Percentiles rank a stretch among this genome's conserved stretches.
Conservation (phyloP, 2,113 vertebrate genomes). For the Paracanthobrama guichenoti region DNA sequence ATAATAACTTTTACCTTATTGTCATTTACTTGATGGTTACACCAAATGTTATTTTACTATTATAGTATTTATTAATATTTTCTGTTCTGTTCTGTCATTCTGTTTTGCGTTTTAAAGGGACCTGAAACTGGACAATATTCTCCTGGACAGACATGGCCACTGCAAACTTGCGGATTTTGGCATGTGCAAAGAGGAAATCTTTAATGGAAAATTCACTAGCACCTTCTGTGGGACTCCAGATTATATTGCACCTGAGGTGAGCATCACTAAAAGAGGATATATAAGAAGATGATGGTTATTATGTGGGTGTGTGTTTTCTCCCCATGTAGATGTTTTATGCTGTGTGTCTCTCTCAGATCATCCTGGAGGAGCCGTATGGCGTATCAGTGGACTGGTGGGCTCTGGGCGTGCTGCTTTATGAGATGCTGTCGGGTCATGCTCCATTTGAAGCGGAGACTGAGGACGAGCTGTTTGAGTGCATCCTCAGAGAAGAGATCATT, state of each 20-base stretch:
- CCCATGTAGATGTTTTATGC: neutral
- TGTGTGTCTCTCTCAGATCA: conserved; percentile 77
- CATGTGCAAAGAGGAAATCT: conserved; percentile 97
- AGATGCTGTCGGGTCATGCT: conserved; percentile 95
- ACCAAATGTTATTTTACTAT: neutral
- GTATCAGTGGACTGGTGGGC: conserved; percentile 98
- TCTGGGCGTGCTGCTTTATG: conserved; percentile 91
- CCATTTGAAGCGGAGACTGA: conserved; percentile 97
- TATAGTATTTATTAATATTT: neutral
- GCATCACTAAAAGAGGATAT: neutral
- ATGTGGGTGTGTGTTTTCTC: conserved; percentile 11
- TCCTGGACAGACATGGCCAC: conserved; percentile 94
- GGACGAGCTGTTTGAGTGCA: conserved; percentile 96
- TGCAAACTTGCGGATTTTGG: conserved; percentile 99
- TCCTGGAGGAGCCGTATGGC: conserved; percentile 93
- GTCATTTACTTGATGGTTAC: neutral
- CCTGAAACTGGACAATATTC: conserved; percentile 94
- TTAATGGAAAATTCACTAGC: conserved; percentile 80
- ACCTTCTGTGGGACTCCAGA: conserved; percentile 98
- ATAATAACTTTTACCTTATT: neutral
- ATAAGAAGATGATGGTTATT: neutral
- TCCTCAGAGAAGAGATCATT: conserved; percentile 89
- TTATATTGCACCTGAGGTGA: conserved; percentile 97
- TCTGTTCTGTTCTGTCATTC: neutral
- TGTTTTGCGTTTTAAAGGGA: conserved; percentile 77